These are phyloP conservation scores for Labeo rohita DNA, from an alignment of 2,113 vertebrate genomes.

Conservation along the genomic window DNA sequence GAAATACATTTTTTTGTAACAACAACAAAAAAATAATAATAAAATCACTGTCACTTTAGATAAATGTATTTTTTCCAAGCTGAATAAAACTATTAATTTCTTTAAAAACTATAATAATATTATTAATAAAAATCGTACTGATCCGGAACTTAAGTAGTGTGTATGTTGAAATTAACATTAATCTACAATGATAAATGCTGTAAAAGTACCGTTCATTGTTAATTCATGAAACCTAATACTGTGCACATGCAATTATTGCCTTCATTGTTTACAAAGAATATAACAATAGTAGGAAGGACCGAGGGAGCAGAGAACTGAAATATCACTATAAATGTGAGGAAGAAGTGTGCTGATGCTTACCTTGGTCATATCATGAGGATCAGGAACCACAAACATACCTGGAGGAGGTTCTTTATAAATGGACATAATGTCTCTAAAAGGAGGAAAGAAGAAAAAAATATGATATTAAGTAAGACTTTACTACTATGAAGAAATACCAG, in stretches of 20 bases:
- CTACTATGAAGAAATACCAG: neutral
- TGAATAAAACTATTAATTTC: neutral
- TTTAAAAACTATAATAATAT: too few relatives aligned
- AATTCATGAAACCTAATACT: neutral
- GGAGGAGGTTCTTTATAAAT: conserved; percentile 99
- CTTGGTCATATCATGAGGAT: conserved; percentile 99
- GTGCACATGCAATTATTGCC: neutral
- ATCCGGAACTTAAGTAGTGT: neutral
- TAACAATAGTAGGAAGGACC: neutral
- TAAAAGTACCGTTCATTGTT: neutral
- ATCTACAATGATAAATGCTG: neutral
- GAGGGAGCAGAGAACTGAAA: neutral
- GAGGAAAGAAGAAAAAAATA: conserved; percentile 25
- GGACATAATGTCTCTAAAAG: conserved; percentile 95
- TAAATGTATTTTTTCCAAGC: too few relatives aligned
- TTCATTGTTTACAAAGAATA: neutral
- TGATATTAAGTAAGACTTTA: neutral
- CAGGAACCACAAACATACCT: conserved; percentile 98
- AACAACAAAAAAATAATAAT: neutral
- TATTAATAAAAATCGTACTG: neutral
- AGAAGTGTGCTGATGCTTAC: conserved; percentile 68
- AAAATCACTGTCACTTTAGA: neutral
- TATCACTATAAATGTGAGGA: neutral
- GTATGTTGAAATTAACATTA: neutral
- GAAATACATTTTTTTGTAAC: neutral